Evolutionary conservation across 2,113 vertebrate genomes (phyloP).

Genomic region (Psammodynastes pulverulentus): DNA sequence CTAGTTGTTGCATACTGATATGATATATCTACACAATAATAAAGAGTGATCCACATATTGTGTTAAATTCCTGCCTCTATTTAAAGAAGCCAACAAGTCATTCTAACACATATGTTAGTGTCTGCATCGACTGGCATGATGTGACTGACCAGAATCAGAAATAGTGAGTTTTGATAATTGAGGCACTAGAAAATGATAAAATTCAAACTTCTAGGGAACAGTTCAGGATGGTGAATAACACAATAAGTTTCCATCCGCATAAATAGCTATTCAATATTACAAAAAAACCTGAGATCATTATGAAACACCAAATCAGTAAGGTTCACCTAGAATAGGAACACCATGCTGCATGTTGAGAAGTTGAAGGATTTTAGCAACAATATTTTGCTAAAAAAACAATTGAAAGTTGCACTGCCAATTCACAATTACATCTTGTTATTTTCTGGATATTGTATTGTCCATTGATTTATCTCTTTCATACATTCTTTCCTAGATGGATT

Average conservation of each 20-base stretch:
- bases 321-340: neutral
- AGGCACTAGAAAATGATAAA: neutral
- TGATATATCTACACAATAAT: neutral
- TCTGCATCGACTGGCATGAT: neutral
- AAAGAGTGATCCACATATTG: neutral
- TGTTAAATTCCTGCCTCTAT: neutral
- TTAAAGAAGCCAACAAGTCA: neutral
- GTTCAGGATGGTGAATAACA: neutral
- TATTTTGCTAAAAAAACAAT: neutral
- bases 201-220: neutral
- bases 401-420: neutral
- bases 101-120: neutral
- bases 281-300: neutral
- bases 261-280: neutral
- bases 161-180: neutral
- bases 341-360: neutral
- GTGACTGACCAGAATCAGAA: neutral
- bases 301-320: neutral
- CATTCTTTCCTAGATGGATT: neutral
- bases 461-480: neutral
- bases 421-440: neutral
- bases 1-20: neutral
- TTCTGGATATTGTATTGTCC: neutral
- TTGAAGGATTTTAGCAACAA: neutral
- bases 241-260: neutral